phyloP scores from a whole-genome alignment of 2,113 vertebrate genomes.

The Peucedramus taeniatus region DNA sequence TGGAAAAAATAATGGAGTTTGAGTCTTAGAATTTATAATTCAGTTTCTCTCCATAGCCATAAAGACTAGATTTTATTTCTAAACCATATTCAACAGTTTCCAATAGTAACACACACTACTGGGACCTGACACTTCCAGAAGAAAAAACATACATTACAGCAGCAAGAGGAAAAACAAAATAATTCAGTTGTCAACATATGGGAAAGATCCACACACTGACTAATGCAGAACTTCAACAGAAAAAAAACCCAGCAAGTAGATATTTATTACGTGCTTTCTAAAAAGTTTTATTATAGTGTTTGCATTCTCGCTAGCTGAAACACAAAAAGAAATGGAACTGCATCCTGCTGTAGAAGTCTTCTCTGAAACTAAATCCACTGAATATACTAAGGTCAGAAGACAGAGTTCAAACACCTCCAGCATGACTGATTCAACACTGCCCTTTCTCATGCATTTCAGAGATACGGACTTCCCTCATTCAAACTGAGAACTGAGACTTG shows the following conservation, averaged over 20 bases:
- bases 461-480: rapidly evolving
- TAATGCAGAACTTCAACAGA: neutral
- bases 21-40: neutral
- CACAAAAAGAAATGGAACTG: neutral
- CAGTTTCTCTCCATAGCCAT: neutral
- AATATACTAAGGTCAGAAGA: neutral
- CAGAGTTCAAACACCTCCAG: neutral
- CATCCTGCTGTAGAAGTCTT: neutral
- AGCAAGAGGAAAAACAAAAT: neutral
- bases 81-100: neutral
- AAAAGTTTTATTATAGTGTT: neutral
- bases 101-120: neutral
- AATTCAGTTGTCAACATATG: neutral
- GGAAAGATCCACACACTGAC: neutral
- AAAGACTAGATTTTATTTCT: neutral
- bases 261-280: neutral
- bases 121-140: neutral
- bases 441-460: neutral
- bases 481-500: neutral
- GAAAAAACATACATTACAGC: neutral
- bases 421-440: neutral
- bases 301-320: neutral
- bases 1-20: neutral
- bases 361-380: neutral
- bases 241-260: rapidly evolving